A percentile compares a stretch with the other conserved stretches of the same genome.
Evolutionary conservation across 2,113 vertebrate genomes (phyloP).

Genomic region (Dipodomys ordii): DNA sequence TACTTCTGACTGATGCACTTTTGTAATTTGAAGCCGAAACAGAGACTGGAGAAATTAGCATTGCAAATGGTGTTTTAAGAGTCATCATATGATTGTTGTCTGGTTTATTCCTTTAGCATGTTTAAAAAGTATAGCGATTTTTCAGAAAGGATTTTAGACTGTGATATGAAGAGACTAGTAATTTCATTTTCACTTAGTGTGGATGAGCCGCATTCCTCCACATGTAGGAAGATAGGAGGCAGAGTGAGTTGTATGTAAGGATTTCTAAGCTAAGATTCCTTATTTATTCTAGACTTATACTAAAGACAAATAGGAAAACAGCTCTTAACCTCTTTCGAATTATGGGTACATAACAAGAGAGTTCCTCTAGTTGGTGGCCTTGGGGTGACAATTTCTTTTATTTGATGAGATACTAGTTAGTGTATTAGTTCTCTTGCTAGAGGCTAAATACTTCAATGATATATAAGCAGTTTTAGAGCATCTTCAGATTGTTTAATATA

Average conservation of each 20-base stretch:
- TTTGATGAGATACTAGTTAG: neutral
- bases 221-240: neutral
- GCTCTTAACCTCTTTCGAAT: neutral
- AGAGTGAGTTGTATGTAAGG: conserved; percentile 1
- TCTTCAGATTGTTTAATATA: neutral
- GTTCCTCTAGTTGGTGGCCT: neutral
- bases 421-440: neutral
- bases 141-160: neutral
- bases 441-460: neutral
- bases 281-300: neutral
- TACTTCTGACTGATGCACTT: conserved; percentile 22
- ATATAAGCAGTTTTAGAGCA: conserved; percentile 8
- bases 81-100: neutral
- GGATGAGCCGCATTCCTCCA: neutral
- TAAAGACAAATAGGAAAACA: neutral
- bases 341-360: neutral
- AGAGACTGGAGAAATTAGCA: neutral
- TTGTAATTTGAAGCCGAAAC: neutral
- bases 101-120: neutral
- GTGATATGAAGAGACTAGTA: neutral
- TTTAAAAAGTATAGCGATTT: neutral
- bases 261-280: neutral
- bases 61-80: neutral
- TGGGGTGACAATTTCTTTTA: neutral
- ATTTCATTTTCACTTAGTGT: neutral